A percentile compares a stretch with the other conserved stretches of the same genome.
Evolutionary conservation across 2,113 vertebrate genomes (phyloP).

Genomic region (Typhlomys cinereus): DNA sequence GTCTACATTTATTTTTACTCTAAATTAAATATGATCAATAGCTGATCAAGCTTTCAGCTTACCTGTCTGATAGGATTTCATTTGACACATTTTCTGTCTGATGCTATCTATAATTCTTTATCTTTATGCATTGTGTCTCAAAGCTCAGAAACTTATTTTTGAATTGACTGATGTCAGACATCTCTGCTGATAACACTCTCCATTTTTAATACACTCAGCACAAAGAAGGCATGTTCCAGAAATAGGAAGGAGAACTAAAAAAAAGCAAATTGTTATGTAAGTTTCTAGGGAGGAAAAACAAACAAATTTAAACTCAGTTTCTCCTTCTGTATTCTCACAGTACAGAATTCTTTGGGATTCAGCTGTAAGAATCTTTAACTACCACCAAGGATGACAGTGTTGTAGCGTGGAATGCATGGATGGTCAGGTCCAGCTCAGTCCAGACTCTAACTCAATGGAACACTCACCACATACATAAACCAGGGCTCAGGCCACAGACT

Average conservation of each 20-base stretch:
- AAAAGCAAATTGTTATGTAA: background rate
- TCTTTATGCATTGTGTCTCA: background rate
- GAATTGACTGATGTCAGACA: background rate
- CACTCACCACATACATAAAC: background rate
- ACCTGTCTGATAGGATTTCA: background rate
- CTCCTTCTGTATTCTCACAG: background rate
- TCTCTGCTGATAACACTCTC: background rate
- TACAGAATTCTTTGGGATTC: background rate
- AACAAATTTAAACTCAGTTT: background rate
- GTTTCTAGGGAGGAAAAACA: background rate
- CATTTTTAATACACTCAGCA: background rate
- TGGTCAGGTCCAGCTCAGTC: accelerated
- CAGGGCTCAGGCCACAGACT: too few relatives aligned
- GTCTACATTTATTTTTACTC: background rate
- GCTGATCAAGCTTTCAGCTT: background rate
- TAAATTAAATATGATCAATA: background rate
- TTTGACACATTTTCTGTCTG: background rate
- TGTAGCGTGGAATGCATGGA: background rate
- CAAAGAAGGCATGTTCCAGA: background rate
- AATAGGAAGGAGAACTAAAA: background rate
- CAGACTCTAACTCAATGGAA: background rate
- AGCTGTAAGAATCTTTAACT: background rate
- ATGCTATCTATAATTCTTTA: background rate
- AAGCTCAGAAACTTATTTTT: background rate
- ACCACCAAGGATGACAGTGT: background rate